These are phyloP conservation scores for Scrobipalpa costella DNA, from an alignment of 2,888 invertebrate genomes.

Conservation along the genomic window DNA sequence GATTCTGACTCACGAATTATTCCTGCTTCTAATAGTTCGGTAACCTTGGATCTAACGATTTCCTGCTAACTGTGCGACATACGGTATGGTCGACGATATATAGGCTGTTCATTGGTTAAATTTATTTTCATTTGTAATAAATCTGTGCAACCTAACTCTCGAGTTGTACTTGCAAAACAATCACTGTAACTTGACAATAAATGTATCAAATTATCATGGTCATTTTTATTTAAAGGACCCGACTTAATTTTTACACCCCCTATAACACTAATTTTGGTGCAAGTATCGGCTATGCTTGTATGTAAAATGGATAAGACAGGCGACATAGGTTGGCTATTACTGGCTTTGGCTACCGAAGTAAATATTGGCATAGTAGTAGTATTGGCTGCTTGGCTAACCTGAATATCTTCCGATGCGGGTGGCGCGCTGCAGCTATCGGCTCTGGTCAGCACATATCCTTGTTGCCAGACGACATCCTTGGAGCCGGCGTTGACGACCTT, in stretches of 20 bases:
- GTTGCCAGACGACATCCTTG: constrained; percentile 28
- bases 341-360: no score
- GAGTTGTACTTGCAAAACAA: constrained; percentile 34
- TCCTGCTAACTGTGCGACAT: constrained; percentile 34
- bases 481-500: constrained; percentile 37
- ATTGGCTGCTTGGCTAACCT: no score
- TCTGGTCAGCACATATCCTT: constrained; percentile 21
- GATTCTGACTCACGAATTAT: no score
- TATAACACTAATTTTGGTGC: constrained; percentile 25
- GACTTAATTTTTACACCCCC: constrained; percentile 29
- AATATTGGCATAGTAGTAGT: no score
- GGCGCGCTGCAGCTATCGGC: no score
- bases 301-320: background rate
- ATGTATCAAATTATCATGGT: no score
- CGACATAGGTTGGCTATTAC: background rate
- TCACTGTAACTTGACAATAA: no score
- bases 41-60: constrained; percentile 33
- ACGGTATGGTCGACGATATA: constrained; percentile 30
- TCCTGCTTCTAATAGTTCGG: constrained; percentile 34
- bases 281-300: constrained; percentile 18
- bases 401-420: no score
- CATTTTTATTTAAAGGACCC: no score
- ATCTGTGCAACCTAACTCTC: constrained; percentile 36
- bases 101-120: constrained; percentile 15
- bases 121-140: no score